Percentiles rank a stretch among this genome's conserved stretches.
These are phyloP conservation scores for Stratiomys singularior DNA, from an alignment of 2,888 invertebrate genomes.

Conservation along the genomic window DNA sequence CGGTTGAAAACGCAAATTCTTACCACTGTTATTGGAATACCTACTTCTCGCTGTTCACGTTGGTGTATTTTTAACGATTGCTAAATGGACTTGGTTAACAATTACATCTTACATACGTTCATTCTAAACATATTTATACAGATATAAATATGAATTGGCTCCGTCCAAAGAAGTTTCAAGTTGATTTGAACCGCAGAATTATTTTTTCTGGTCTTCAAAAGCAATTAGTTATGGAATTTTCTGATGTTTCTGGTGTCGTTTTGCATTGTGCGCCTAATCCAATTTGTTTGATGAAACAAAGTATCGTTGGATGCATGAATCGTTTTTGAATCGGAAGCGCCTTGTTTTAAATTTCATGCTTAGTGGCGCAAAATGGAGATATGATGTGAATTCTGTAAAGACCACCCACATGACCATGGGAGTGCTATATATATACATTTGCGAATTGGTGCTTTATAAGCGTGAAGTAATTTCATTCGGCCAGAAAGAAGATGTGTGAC, in stretches of 20 bases:
- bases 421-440: too few relatives aligned
- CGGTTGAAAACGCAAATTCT: slow-evolving; percentile 19
- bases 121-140: too few relatives aligned
- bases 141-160: too few relatives aligned
- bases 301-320: not conserved
- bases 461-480: too few relatives aligned
- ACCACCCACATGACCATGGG: not conserved
- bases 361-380: not conserved
- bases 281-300: slow-evolving; percentile 13
- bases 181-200: slow-evolving; percentile 49
- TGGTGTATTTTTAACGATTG: slow-evolving; percentile 36
- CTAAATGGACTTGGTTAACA: slow-evolving; percentile 34
- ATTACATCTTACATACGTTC: not conserved
- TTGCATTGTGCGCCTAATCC: not conserved
- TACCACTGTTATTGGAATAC: slow-evolving; percentile 25
- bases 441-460: too few relatives aligned
- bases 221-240: slow-evolving; percentile 48
- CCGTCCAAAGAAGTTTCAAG: slow-evolving; percentile 22
- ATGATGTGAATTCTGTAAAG: not conserved
- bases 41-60: slow-evolving; percentile 16
- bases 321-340: not conserved
- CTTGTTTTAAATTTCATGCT: slow-evolving; percentile 1
- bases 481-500: too few relatives aligned
- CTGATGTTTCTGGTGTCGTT: slow-evolving; percentile 12
- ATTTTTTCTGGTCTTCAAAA: slow-evolving; percentile 42